Evolutionary conservation across 1,140 invertebrate species (phyloP).

Genomic region (Schmidtea mediterranea): DNA sequence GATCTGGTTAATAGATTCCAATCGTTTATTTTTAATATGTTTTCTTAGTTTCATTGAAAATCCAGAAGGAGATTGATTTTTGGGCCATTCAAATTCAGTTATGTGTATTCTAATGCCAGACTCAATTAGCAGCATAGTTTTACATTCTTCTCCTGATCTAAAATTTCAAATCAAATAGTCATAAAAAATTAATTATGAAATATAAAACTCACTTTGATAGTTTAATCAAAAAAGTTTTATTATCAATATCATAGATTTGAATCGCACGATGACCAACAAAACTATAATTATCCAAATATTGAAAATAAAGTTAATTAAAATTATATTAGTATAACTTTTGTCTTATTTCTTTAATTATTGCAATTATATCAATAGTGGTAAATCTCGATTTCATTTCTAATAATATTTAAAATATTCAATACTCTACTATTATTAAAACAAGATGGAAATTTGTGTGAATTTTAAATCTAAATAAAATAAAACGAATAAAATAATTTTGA

Average conservation of each 20-base stretch:
- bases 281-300: constrained; percentile 32
- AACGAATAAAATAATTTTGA: too few species aligned
- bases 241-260: constrained; percentile 89
- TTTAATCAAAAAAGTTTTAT: constrained; percentile 75
- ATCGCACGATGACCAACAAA: constrained; percentile 66
- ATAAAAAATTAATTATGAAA: too few species aligned
- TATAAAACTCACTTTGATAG: constrained; percentile 30
- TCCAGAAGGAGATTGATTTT: constrained; percentile 69
- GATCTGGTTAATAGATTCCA: constrained; percentile 62
- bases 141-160: background rate
- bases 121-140: constrained; percentile 53
- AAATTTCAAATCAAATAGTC: too few species aligned
- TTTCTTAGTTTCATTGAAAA: constrained; percentile 97
- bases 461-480: too few species aligned
- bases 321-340: constrained; percentile 32
- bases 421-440: too few species aligned
- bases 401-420: too few species aligned
- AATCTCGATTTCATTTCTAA: constrained; percentile 58
- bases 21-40: constrained; percentile 74
- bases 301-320: too few species aligned
- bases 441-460: too few species aligned
- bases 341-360: constrained; percentile 52
- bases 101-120: constrained; percentile 72
- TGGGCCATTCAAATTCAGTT: constrained; percentile 90
- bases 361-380: constrained; percentile 62